phyloP scores from a whole-genome alignment of 2,113 vertebrate species.

The Perca fluviatilis region DNA sequence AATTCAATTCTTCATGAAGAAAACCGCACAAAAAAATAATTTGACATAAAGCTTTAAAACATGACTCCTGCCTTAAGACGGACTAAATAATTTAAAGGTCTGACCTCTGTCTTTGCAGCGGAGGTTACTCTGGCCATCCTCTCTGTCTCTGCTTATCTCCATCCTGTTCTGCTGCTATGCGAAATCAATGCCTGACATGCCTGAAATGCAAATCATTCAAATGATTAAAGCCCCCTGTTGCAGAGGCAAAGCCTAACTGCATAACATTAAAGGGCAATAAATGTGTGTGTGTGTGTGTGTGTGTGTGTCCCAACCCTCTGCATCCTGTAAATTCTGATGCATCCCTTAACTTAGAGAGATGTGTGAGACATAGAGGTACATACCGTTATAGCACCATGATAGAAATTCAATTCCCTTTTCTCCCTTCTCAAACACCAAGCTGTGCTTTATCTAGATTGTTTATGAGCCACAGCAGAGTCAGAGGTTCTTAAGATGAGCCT shows the following conservation, averaged over 20 bases:
- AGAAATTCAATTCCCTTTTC: neutral
- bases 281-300: neutral
- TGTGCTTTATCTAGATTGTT: neutral
- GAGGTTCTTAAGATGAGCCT: conserved; percentile 9
- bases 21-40: neutral
- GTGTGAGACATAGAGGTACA: neutral
- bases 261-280: conserved; percentile 17
- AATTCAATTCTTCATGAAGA: neutral
- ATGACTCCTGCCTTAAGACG: neutral
- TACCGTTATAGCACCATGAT: neutral
- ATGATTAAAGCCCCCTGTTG: conserved; percentile 21
- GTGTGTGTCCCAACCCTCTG: neutral
- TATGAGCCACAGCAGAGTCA: neutral
- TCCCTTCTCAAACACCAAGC: neutral
- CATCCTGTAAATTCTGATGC: neutral
- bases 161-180: neutral
- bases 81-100: conserved; percentile 6
- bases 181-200: conserved; percentile 44
- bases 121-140: conserved; percentile 27
- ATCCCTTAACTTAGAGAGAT: neutral
- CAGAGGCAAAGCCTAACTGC: conserved; percentile 13
- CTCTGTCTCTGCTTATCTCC: conserved; percentile 12
- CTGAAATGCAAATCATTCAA: conserved; percentile 3
- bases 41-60: neutral
- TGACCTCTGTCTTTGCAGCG: conserved; percentile 9